Base-by-base conservation (phyloP, 2,113 vertebrate species). In the Rattus rattus region DNA sequence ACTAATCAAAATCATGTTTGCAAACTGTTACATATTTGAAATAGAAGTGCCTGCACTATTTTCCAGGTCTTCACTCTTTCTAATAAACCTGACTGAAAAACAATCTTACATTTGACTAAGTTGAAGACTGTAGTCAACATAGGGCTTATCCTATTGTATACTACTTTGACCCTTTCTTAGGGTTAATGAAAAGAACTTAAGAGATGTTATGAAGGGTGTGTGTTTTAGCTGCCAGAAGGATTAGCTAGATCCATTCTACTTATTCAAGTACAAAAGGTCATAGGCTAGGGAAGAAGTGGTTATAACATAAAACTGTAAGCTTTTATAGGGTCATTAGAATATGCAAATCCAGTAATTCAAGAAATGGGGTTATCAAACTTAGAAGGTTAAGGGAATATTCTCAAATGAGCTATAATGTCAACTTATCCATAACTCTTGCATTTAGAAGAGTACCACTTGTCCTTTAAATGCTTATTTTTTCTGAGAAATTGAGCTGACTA, bases 191-290 rank as follows among this genome's bases (percentile, higher is more conserved):
- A 97, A 91, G 20, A 90, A 90, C 33, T 90, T 79, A 81, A 39
- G n/a, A 36, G 8, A 80, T 84, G 16, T 81, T 91, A 77, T 47
- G n/a, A 96, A 95, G 22, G 10, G 56, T 95, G n/a, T 95, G 80
- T 88, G 28, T 88, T 95, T 96, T 94, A 96, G n/a, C 43, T 96
- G 22, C n/a, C 36, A 67, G 28, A 90, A 94, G 39, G 65, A 95
- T 96, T 96, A 96, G 10, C 43, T 91, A 90, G 56, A 96, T 92
- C n/a, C 47, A 65, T 70, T 95, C 63, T 97, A 88, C 83, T 91
- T 94, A 96, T 95, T 88, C 85, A 95, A 97, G 85, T 94, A 92
- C 52, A 94, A 93, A 95, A 97, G 88, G 59, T 96, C 81, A 96
- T 87, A 90, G 90, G 88, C 73, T 87, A 85, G 14, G 92, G 76